Conservation (phyloP, 2,113 vertebrate genomes). For the Micronisus gabar region DNA sequence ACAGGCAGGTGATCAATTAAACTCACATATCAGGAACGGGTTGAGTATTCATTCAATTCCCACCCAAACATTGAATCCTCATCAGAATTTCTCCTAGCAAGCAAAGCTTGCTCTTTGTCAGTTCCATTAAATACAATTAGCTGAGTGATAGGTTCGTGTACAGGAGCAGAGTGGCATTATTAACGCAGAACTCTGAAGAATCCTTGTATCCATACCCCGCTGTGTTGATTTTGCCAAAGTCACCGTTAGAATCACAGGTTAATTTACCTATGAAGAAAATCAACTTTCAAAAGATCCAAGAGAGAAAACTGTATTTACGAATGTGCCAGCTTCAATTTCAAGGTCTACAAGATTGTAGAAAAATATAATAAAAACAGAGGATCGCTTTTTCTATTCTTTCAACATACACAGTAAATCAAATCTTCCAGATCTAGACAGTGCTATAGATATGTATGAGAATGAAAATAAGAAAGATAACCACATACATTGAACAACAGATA, state of each 20-base stretch:
- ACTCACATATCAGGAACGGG: neutral
- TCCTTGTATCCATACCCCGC: neutral
- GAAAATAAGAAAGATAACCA: conserved; percentile 47
- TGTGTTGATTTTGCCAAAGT: neutral
- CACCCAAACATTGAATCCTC: neutral
- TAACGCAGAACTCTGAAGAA: neutral
- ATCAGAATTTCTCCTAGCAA: neutral
- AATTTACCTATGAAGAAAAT: conserved; percentile 48
- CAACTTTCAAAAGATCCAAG: conserved; percentile 39
- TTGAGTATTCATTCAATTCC: neutral
- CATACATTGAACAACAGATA: conserved; percentile 24
- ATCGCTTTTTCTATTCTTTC: conserved; percentile 17
- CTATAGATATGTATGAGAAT: conserved; percentile 23
- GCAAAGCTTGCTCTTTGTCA: neutral
- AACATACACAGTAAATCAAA: conserved; percentile 43
- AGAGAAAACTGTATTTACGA: conserved; percentile 53
- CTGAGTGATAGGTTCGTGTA: neutral
- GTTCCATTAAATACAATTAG: neutral
- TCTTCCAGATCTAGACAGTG: conserved; percentile 33
- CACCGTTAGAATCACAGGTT: conserved; percentile 14
- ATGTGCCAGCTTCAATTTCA: conserved; percentile 60
- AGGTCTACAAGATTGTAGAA: conserved; percentile 32
- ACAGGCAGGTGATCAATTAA: neutral
- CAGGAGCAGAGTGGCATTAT: neutral
- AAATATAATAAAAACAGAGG: conserved; percentile 49